Base-by-base conservation (phyloP, 2,797 vertebrate species). In the Mormyrops boulengeri region DNA sequence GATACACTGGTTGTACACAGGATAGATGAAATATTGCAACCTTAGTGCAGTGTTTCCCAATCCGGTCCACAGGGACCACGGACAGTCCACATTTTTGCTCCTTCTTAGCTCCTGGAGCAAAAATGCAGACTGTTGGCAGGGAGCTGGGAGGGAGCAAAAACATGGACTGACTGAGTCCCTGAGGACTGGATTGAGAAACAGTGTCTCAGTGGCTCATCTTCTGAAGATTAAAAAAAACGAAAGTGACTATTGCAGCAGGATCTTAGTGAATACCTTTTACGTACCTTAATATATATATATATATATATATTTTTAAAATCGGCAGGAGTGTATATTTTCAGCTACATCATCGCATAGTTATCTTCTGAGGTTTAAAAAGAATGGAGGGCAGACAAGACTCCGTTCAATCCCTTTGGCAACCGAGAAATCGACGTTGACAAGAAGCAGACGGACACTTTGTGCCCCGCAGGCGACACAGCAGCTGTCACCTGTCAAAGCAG, bases 401-500 rank as follows among this genome's bases (percentile, higher is more conserved):
- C 2, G 6, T 53, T 87, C 26, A 55, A 57, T n/a, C 26, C 26
- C 85, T 87, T 87, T 57, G 85, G 52, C 26, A 30, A 38, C 4
- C 12, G 26, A 53, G 5, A 86, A 86, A 86, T 53, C 12, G 3
- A 86, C 11, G 3, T 12, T 34, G 85, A n/a, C 2, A 9, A 3
- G 11, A 50, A 34, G 50, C 22, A 1, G 30, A 38, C 26, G 11
- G 19, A 50, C n/a, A 53, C n/a, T 57, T n/a, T n/a, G 26, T 57
- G 38, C 0, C 2, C 50, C 3, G 17, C 7, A 34, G 88, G 44
- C 5, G 34, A 44, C 19, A 17, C 52, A 30, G 26, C 41, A n/a
- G 49, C 69, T 55, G 85, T 94, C 94, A 95, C 84, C 92, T 92
- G 2, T 96, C 92, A n/a, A 95, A 95, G 91, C 94, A 95, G 52